These are phyloP conservation scores for Drosophila tripunctata DNA, from an alignment of 2,888 invertebrate species.

Conservation along the genomic window DNA sequence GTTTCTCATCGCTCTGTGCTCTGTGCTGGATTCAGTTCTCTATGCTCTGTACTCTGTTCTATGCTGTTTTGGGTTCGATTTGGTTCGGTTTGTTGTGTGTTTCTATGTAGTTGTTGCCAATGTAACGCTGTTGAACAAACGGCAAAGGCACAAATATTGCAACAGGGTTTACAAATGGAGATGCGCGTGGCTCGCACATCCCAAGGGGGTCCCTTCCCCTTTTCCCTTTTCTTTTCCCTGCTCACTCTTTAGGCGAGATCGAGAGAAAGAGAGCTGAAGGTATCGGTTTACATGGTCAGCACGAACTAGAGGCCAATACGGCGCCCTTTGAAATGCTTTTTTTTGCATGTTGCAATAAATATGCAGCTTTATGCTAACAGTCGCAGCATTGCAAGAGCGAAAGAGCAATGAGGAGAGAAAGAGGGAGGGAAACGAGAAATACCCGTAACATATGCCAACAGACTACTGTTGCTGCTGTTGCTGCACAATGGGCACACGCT, in stretches of 20 bases:
- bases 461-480: slow-evolving; percentile 36
- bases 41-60: slow-evolving; percentile 8
- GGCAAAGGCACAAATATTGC: slow-evolving; percentile 57
- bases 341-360: slow-evolving; percentile 80
- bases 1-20: slow-evolving; percentile 61
- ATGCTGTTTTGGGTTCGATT: slow-evolving; percentile 43
- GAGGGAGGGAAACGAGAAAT: slow-evolving; percentile 3
- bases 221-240: background rate
- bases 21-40: background rate
- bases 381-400: background rate
- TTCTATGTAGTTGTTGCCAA: slow-evolving; percentile 30
- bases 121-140: slow-evolving; percentile 41
- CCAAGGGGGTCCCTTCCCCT: slow-evolving; percentile 12
- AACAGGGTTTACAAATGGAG: slow-evolving; percentile 56
- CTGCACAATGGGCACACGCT: slow-evolving; percentile 21
- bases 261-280: background rate
- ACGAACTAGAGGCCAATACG: slow-evolving; percentile 35
- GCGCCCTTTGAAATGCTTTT: slow-evolving; percentile 73
- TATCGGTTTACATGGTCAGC: slow-evolving; percentile 30
- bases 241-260: background rate
- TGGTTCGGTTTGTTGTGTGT: slow-evolving; percentile 19
- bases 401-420: background rate
- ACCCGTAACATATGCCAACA: slow-evolving; percentile 56
- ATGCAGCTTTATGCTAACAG: slow-evolving; percentile 73
- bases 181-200: slow-evolving; percentile 23